These are phyloP conservation scores for Drosophila auraria DNA, from an alignment of 1,140 invertebrate species.

Conservation along the genomic window DNA sequence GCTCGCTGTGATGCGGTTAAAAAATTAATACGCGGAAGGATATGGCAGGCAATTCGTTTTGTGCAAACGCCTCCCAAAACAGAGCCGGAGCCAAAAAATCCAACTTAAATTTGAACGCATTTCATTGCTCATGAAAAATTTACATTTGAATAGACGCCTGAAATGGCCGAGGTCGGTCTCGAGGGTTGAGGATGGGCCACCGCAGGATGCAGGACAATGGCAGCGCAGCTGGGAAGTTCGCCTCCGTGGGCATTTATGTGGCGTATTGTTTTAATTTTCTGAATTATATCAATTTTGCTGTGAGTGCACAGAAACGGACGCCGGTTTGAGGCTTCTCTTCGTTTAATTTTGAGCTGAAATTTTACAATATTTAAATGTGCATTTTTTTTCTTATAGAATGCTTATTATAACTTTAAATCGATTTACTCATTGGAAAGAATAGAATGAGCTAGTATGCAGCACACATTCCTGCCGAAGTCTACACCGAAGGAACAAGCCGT, in stretches of 20 bases:
- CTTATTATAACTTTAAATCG: no score
- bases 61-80: conserved; percentile 51
- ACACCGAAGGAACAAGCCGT: no score
- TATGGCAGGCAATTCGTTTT: conserved; percentile 84
- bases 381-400: no score
- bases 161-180: conserved; percentile 19
- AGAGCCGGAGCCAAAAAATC: conserved; percentile 46
- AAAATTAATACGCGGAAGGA: conserved; percentile 83
- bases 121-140: conserved; percentile 79
- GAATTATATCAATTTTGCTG: conserved; percentile 55
- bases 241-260: conserved; percentile 75
- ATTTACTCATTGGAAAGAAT: background rate
- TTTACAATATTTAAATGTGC: no score
- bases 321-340: conserved; percentile 20
- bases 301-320: conserved; percentile 44
- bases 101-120: conserved; percentile 64
- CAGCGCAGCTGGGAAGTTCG: conserved; percentile 67
- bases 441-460: no score
- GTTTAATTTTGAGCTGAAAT: conserved; percentile 1
- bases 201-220: conserved; percentile 70
- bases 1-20: conserved; percentile 69
- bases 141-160: conserved; percentile 77
- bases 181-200: conserved; percentile 24
- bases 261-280: conserved; percentile 81
- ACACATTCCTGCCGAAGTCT: no score